Conservation (phyloP, 2,888 invertebrate species). For the Rotaria socialis region DNA sequence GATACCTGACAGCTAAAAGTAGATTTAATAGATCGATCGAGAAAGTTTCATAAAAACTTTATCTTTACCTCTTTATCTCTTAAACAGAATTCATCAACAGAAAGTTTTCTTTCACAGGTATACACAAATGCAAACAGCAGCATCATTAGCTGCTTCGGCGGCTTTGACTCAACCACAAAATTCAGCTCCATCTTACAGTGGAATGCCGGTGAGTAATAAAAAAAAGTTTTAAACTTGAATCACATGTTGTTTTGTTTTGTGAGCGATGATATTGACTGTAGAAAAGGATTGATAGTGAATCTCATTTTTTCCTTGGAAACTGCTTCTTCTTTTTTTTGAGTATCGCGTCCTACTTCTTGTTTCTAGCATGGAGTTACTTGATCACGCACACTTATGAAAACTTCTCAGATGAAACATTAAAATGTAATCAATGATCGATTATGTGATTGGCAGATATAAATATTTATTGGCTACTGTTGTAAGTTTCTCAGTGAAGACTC, state of each 20-base stretch:
- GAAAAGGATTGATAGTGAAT: not conserved
- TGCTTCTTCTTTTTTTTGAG: not conserved
- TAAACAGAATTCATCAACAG: too few species aligned
- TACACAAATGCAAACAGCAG: slow-evolving; percentile 23
- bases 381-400: not conserved
- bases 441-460: not conserved
- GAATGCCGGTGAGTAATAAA: not conserved
- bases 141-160: not conserved
- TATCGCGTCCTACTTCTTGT: slow-evolving; percentile 25
- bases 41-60: too few species aligned
- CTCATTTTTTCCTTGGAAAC: not conserved
- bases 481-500: not conserved
- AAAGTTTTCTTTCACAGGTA: not conserved
- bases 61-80: too few species aligned
- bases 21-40: too few species aligned
- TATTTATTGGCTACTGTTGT: not conserved
- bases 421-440: not conserved
- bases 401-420: slow-evolving; percentile 13
- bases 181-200: not conserved
- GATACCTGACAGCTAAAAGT: too few species aligned
- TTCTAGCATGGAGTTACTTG: slow-evolving; percentile 28
- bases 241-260: not conserved
- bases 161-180: not conserved
- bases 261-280: not conserved
- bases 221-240: not conserved